A percentile compares a stretch with the other conserved stretches of the same genome.
phyloP scores from a whole-genome alignment of 1,140 invertebrate genomes.

The Trialeurodes vaporariorum region DNA sequence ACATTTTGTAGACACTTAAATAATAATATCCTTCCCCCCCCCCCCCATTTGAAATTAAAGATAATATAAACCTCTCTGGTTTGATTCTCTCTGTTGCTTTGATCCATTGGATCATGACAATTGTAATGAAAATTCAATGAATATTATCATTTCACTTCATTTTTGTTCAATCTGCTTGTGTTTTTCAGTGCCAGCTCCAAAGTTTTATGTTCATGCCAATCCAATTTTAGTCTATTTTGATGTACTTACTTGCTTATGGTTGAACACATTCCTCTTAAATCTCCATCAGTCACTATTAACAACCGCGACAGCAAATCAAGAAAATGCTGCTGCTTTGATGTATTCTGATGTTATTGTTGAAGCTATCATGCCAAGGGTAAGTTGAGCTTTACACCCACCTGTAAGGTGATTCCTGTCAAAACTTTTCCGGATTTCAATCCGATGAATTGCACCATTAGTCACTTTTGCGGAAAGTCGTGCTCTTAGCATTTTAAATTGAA shows the following conservation, averaged over 20 bases:
- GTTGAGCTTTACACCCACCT: no score
- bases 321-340: constrained; percentile 40
- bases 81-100: background rate
- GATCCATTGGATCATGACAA: background rate
- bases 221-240: constrained; percentile 79
- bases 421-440: no score
- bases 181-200: constrained; percentile 74
- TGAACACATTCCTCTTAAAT: constrained; percentile 85
- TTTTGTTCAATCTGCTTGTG: constrained; percentile 9
- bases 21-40: no score
- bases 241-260: constrained; percentile 74
- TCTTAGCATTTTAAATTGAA: no score
- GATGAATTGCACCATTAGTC: no score
- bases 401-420: no score
- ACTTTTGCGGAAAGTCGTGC: no score
- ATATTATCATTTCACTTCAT: constrained; percentile 4
- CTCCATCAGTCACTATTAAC: constrained; percentile 57
- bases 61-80: no score
- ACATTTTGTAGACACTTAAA: no score
- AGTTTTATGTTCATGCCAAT: constrained; percentile 81
- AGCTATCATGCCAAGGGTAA: constrained; percentile 80
- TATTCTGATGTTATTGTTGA: constrained; percentile 81
- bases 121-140: background rate
- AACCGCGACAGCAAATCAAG: constrained; percentile 28
- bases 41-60: no score